Conservation (phyloP, 2,113 vertebrate species). For the Nibea albiflora region DNA sequence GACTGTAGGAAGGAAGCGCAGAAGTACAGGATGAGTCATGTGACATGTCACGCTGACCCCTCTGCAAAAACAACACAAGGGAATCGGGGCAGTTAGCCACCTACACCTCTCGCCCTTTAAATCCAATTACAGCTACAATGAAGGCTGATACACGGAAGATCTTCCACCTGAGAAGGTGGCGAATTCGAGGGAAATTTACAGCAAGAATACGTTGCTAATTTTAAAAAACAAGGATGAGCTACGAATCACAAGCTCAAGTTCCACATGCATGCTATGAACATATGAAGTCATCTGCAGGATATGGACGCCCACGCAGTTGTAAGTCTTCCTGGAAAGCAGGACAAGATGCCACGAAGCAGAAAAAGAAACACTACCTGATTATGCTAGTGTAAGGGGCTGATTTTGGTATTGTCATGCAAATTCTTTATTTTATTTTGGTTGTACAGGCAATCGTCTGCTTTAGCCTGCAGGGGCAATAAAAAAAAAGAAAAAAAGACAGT, state of each 20-base stretch:
- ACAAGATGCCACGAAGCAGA: neutral
- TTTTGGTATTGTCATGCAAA: constrained; percentile 38
- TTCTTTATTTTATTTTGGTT: neutral
- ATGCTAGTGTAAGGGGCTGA: neutral
- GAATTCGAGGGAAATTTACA: too few relatives aligned
- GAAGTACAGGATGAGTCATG: constrained; percentile 28
- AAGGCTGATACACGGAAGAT: neutral
- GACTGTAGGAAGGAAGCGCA: constrained; percentile 30
- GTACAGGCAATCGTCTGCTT: constrained; percentile 19
- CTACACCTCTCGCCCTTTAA: constrained; percentile 39
- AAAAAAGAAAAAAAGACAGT: constrained; percentile 33
- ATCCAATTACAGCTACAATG: constrained; percentile 28
- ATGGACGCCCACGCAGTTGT: too few relatives aligned
- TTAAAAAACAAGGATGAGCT: too few relatives aligned
- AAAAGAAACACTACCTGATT: constrained; percentile 13
- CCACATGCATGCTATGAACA: neutral
- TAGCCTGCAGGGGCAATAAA: constrained; percentile 44
- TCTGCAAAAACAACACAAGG: constrained; percentile 10
- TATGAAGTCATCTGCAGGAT: neutral
- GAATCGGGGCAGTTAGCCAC: constrained; percentile 31
- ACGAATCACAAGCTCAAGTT: too few relatives aligned
- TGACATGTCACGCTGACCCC: constrained; percentile 51
- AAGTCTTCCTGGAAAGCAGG: neutral
- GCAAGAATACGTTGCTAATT: too few relatives aligned
- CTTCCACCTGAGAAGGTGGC: neutral